Base-by-base conservation (phyloP, 2,113 vertebrate species). In the Hydropotes inermis region DNA sequence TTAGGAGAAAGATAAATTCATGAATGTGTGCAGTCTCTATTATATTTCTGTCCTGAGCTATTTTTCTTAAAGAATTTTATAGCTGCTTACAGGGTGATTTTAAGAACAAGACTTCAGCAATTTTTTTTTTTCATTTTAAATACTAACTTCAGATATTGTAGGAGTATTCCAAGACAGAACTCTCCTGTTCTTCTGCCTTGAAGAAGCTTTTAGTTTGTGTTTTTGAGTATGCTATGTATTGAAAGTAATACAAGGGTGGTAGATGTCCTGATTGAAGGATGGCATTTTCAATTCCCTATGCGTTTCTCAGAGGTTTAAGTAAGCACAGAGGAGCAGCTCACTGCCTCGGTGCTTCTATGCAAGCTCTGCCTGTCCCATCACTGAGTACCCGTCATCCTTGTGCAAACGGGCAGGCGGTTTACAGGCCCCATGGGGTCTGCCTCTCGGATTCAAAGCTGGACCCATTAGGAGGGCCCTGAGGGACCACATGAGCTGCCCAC, bases 1-100 rank as follows among this genome's bases (percentile, higher is more conserved):
- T 90, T 86, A 89, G 54, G 58, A 50, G 83, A 82, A 83, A 96
- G 89, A 87, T 21, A 83, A 82, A 95, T 92, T 84, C 64, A 78
- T 15, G 76, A 88, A n/a, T 78, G 60, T 39, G 45, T 27, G 54
- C 17, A 19, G 45, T 78, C 47, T 64, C 30, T 88, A 28, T 88
- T 95, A 45, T 57, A 74, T 78, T 78, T 76, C 67, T 78, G 47
- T 57, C 79, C 39, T 17, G 67, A 47, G 23, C 30, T 64, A 33
- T 79, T 94, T 85, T 90, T 90, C 67, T 89, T 78, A 33, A 64
- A 50, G 76, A 85, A 55, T 60, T 82, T 89, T 90, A 95, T 52
- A 84, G 87, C 39, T 74, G 78, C 61, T 83, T 84, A 58, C 50
- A 33, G 36, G n/a, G 43, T 84, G 60, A 87, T 83, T 54, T 83